Conservation (phyloP, 2,888 invertebrate species). For the Bugula neritina region DNA sequence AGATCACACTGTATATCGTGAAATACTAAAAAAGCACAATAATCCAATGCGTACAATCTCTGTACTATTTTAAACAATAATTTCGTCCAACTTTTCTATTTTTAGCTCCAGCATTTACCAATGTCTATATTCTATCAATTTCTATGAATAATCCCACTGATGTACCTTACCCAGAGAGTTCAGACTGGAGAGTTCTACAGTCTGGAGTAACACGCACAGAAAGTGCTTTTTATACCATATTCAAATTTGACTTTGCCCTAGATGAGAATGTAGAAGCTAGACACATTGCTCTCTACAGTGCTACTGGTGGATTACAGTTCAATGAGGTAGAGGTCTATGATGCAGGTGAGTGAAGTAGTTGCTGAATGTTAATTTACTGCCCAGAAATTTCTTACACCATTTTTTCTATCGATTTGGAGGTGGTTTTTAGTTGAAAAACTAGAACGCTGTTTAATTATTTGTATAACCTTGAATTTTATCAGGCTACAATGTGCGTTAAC, state of each 20-base stretch:
- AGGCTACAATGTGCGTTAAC: no score
- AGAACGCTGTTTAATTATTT: no score
- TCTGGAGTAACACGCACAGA: background rate
- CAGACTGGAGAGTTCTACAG: background rate
- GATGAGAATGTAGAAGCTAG: background rate
- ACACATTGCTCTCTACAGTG: background rate
- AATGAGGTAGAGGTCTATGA: background rate
- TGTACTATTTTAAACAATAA: no score
- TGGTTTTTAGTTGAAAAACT: no score
- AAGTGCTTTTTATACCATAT: background rate
- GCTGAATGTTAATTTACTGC: no score
- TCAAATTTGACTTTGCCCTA: background rate
- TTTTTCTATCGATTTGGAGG: no score
- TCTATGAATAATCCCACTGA: background rate
- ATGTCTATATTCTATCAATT: background rate
- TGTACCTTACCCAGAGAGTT: background rate
- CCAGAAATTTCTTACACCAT: no score
- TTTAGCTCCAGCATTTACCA: background rate
- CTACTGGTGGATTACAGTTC: background rate
- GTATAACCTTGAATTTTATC: no score
- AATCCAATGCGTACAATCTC: no score
- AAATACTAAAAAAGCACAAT: no score
- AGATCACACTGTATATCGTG: no score
- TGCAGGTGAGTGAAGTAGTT: background rate
- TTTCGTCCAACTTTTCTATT: background rate